Percentiles rank a stretch among this genome's conserved stretches.
These are phyloP conservation scores for Perognathus longimembris DNA, from an alignment of 2,113 vertebrate genomes.

Conservation along the genomic window DNA sequence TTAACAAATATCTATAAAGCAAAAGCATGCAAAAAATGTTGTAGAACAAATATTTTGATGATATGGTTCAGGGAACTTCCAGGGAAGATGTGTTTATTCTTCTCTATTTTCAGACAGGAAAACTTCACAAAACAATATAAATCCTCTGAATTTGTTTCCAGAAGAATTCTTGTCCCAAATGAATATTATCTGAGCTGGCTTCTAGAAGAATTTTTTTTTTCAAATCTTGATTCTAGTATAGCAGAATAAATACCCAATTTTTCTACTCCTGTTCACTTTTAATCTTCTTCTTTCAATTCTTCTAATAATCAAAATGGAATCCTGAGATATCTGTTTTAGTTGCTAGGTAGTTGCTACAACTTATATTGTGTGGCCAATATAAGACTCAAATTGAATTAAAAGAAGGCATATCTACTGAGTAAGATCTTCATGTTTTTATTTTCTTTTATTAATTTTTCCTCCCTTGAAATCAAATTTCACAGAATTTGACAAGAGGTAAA, in stretches of 20 bases:
- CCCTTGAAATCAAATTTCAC: slow-evolving; percentile 33
- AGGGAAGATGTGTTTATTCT: neutral
- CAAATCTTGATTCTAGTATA: neutral
- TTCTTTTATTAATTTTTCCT: neutral
- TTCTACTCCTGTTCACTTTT: neutral
- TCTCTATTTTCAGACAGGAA: neutral
- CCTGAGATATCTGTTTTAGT: neutral
- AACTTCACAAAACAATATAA: neutral
- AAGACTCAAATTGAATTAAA: slow-evolving; percentile 24
- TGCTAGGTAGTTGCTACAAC: neutral
- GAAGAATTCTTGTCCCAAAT: neutral
- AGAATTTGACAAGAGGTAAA: slow-evolving; percentile 52
- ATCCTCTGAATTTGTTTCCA: neutral
- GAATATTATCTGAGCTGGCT: no score
- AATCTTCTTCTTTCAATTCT: neutral
- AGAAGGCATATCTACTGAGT: neutral
- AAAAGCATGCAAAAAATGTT: neutral
- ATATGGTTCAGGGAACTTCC: neutral
- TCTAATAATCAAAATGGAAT: slow-evolving; percentile 42
- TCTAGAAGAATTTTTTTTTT: no score
- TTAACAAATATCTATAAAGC: neutral
- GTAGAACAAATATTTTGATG: neutral
- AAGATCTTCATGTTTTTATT: slow-evolving; percentile 16
- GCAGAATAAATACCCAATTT: slow-evolving; percentile 11
- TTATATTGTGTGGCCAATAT: neutral